These are phyloP conservation scores for Monochamus saltuarius DNA, from an alignment of 1,140 invertebrate species.

Conservation along the genomic window DNA sequence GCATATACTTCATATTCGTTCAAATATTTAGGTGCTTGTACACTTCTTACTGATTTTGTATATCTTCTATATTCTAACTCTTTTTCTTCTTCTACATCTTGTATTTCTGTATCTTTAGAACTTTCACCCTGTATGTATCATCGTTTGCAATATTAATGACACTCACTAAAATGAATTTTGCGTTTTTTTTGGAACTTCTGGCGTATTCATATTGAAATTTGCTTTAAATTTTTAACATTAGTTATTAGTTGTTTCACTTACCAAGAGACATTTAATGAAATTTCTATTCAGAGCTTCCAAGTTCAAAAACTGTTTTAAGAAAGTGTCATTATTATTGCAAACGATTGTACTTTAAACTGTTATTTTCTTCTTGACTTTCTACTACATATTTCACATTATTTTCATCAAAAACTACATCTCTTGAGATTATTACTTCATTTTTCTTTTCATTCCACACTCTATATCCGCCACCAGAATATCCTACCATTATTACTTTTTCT, in stretches of 20 bases:
- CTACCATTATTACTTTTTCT: conserved; percentile 13
- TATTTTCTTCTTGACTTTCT: background rate
- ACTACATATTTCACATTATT: conserved; percentile 7
- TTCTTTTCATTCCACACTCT: conserved; percentile 33
- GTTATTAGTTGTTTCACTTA: no score
- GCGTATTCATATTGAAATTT: no score
- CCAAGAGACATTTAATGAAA: no score
- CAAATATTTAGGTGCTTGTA: background rate
- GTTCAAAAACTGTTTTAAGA: no score
- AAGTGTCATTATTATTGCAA: no score
- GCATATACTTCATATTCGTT: conserved; percentile 14
- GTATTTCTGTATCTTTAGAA: background rate
- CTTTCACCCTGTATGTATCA: background rate
- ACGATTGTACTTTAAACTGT: background rate
- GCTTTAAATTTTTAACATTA: no score
- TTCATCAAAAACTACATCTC: conserved; percentile 29
- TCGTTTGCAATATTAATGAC: background rate
- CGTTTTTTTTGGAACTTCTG: no score
- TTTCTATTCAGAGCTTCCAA: no score
- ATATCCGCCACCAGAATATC: conserved; percentile 36
- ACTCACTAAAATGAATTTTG: no score
- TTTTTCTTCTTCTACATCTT: conserved; percentile 13
- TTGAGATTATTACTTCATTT: conserved; percentile 31
- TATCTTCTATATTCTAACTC: background rate
- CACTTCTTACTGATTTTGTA: no score